A percentile compares a stretch with the other conserved stretches of the same genome.
phyloP scores from a whole-genome alignment of 2,797 vertebrate species.

The Trachurus trachurus region DNA sequence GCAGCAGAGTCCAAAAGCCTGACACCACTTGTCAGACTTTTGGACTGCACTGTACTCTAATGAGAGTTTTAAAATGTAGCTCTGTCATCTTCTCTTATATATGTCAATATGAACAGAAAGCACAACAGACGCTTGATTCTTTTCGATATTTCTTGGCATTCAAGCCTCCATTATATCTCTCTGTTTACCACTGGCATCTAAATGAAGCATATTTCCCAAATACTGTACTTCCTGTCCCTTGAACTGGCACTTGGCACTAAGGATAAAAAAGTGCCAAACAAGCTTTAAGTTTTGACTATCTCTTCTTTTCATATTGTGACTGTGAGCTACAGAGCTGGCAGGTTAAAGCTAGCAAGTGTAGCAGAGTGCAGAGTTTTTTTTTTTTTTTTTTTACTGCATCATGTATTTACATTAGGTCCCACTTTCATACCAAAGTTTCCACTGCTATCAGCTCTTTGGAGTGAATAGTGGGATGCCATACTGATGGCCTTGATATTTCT shows the following conservation, averaged over 20 bases:
- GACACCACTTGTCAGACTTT: neutral
- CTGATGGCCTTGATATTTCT: constrained; percentile 1
- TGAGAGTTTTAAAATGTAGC: neutral
- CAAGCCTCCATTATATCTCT: neutral
- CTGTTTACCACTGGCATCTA: constrained; percentile 5
- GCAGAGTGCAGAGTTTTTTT: no score
- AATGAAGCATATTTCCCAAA: constrained; percentile 19
- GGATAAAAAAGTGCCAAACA: constrained; percentile 24
- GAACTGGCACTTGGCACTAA: constrained; percentile 1
- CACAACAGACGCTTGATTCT: neutral
- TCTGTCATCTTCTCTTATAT: neutral
- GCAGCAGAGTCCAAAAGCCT: no score
- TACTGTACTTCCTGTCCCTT: constrained; percentile 4
- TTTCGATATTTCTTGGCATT: neutral
- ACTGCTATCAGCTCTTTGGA: neutral
- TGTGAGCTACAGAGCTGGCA: constrained; percentile 31
- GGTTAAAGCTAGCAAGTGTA: neutral
- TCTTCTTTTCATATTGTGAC: constrained; percentile 32
- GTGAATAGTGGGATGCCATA: neutral
- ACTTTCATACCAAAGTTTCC: neutral
- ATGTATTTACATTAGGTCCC: neutral
- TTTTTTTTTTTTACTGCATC: neutral
- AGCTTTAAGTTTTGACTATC: constrained; percentile 41
- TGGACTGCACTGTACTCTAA: neutral
- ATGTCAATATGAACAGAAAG: neutral